Evolutionary conservation across 2,888 invertebrate genomes (phyloP), one percentile per base, ranked within the genome.

Genomic region (Fabriciana adippe): DNA sequence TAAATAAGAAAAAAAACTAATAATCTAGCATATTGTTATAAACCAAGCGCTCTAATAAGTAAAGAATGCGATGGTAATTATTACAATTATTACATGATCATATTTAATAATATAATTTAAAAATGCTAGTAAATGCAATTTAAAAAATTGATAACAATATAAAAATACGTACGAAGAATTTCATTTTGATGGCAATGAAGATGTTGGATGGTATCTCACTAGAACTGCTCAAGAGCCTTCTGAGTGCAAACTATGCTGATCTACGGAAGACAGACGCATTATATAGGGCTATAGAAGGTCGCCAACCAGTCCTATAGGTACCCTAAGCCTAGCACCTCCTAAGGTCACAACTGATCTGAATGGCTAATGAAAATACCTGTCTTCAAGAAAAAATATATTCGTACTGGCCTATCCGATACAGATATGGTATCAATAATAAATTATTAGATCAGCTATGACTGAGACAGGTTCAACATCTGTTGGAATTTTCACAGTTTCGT

Each of bases 201-300:
- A 78, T 73, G 70, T 68, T 68, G 51, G 69, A 77, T 79, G 83
- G 81, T 61, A 81, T 89, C 79, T 85, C 87, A 90, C 88, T 81
- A 87, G 90, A 91, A 91, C 90, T 91, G 92, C 91, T 84, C 70
- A 71, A 60, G 75, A 81, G 90, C 89, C 90, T 90, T 90, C 90
- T 81, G 64, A 86, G 85, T 84, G 89, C 86, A 87, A 88, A 92
- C 92, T 92, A 85, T 90, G 76, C 80, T 70, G 76, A 77, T 76
- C 83, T 77, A 77, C 81, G 81, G 87, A 86, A 85, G 81, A 79
- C 78, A 71, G 75, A 71, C 76, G 79, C 82, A 81, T 78, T 91
- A 87, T 92, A 92, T 89, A 90, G 79, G 71, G 75, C 74, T 74
- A 75, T 74, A 81, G 89, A 91, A 92, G 92, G 92, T 82, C 88